Conservation (phyloP, 2,888 invertebrate genomes). For the Muscina levida region DNA sequence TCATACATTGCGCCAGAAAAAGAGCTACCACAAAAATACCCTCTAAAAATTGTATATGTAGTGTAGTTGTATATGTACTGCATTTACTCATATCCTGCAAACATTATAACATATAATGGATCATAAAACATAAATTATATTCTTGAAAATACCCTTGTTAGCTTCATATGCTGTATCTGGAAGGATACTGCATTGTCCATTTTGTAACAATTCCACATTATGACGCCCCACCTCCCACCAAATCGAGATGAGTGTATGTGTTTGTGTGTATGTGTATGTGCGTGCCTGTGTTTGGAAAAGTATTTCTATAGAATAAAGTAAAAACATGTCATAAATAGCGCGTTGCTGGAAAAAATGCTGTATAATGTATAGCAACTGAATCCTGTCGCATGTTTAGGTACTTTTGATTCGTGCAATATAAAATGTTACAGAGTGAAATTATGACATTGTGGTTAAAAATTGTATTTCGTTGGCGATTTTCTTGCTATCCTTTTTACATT, state of each 20-base stretch:
- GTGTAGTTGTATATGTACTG: neutral
- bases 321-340: too few species aligned
- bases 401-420: slow-evolving; percentile 4
- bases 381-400: neutral
- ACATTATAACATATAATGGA: slow-evolving; percentile 32
- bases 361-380: too few species aligned
- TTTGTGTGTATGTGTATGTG: too few species aligned
- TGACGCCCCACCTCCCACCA: slow-evolving; percentile 29
- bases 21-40: slow-evolving; percentile 44
- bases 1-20: neutral
- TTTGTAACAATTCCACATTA: slow-evolving; percentile 42
- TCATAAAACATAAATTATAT: slow-evolving; percentile 57
- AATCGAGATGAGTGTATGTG: slow-evolving; percentile 12
- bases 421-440: slow-evolving; percentile 37
- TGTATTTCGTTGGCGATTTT: neutral
- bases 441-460: slow-evolving; percentile 37
- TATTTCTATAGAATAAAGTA: too few species aligned
- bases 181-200: slow-evolving; percentile 48
- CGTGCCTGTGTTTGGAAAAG: neutral
- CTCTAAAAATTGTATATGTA: slow-evolving; percentile 32
- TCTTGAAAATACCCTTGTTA: slow-evolving; percentile 55
- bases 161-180: slow-evolving; percentile 26
- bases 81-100: neutral
- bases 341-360: too few species aligned
- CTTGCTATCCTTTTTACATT: too few species aligned